A percentile compares a stretch with the other conserved stretches of the same genome.
Conservation (phyloP, 2,888 invertebrate genomes). For the Eumerus sabulonum region DNA sequence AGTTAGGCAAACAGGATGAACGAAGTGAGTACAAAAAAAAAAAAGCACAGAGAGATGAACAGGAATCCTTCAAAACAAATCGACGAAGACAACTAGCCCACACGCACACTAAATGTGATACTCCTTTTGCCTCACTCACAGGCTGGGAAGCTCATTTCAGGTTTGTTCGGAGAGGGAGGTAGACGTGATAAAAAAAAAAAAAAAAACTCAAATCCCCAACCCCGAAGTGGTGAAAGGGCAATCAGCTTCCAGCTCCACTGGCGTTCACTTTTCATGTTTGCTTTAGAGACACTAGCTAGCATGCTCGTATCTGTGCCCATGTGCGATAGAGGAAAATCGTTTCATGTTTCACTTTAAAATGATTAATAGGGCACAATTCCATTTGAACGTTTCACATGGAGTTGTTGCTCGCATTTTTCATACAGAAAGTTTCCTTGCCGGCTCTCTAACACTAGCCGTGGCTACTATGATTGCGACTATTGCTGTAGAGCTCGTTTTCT, state of each 20-base stretch:
- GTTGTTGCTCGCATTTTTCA: conserved; percentile 55
- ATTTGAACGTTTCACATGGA: conserved; percentile 53
- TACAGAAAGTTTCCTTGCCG: conserved; percentile 28
- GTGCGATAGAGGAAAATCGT: conserved; percentile 57
- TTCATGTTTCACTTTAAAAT: conserved; percentile 62
- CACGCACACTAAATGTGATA: neutral
- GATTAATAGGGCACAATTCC: conserved; percentile 53
- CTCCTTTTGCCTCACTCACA: too few relatives aligned
- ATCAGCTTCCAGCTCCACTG: neutral
- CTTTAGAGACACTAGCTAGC: neutral
- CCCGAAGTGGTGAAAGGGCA: conserved; percentile 18
- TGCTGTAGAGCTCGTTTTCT: neutral
- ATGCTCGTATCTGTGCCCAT: conserved; percentile 37
- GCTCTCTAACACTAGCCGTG: neutral
- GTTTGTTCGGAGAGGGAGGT: conserved; percentile 23
- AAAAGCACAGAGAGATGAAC: neutral
- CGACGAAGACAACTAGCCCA: conserved; percentile 13
- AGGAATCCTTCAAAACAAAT: conserved; percentile 22
- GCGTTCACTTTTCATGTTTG: conserved; percentile 12
- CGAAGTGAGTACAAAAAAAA: neutral
- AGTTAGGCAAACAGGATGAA: conserved; percentile 34
- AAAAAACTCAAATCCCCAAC: conserved; percentile 42
- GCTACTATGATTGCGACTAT: too few relatives aligned
- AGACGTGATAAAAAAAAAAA: too few relatives aligned
- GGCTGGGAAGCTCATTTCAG: conserved; percentile 20